Percentiles rank a stretch among this genome's conserved stretches.
Evolutionary conservation across 2,888 invertebrate species (phyloP).

Genomic region (Dendrolimus pini): DNA sequence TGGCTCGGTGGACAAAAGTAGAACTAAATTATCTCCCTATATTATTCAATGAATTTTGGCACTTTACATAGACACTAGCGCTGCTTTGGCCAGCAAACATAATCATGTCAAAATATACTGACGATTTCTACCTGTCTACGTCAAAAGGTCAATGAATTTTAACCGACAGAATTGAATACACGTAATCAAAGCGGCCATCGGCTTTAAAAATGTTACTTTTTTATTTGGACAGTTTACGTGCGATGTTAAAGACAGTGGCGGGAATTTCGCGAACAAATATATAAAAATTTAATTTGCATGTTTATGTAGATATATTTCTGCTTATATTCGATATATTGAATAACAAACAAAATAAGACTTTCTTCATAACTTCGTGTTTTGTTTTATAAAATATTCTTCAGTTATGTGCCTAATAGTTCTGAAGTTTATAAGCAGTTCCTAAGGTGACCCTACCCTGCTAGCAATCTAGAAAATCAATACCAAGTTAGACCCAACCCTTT

Average conservation of each 20-base stretch:
- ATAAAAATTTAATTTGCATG: too few species aligned
- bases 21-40: neutral
- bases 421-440: too few species aligned
- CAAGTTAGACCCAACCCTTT: too few species aligned
- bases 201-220: slow-evolving; percentile 5
- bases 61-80: neutral
- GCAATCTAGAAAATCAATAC: too few species aligned
- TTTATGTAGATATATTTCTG: too few species aligned
- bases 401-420: too few species aligned
- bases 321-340: too few species aligned
- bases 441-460: too few species aligned
- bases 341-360: too few species aligned
- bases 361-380: too few species aligned
- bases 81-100: neutral
- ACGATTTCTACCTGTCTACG: neutral
- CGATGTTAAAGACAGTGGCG: slow-evolving; percentile 24
- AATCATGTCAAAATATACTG: neutral
- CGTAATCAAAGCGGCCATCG: neutral
- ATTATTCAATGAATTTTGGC: neutral
- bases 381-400: too few species aligned
- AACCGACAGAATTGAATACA: slow-evolving; percentile 24
- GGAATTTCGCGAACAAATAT: slow-evolving; percentile 2
- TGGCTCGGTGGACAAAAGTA: neutral
- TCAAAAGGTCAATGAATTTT: slow-evolving; percentile 45
- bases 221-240: slow-evolving; percentile 26